Conservation (phyloP, 1,140 invertebrate species). For the Pseudomyrmex pallidus region DNA sequence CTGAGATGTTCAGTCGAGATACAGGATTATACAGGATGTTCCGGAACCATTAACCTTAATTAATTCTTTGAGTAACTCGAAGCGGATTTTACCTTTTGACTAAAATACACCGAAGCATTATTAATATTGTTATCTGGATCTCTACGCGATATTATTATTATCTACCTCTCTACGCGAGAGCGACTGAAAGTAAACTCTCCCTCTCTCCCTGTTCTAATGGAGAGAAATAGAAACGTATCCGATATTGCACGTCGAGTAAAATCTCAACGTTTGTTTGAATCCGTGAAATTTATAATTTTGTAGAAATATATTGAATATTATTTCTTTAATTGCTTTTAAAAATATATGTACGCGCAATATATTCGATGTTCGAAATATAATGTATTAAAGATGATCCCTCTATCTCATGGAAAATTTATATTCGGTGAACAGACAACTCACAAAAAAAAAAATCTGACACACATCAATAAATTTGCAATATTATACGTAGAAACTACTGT, state of each 20-base stretch:
- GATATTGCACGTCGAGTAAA: background rate
- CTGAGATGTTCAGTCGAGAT: slow-evolving; percentile 32
- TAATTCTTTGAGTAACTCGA: slow-evolving; percentile 50
- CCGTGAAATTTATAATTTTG: too few species aligned
- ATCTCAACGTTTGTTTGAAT: background rate
- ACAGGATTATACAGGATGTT: slow-evolving; percentile 39
- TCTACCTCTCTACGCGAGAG: background rate
- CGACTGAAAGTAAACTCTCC: slow-evolving; percentile 9
- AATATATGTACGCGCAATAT: too few species aligned
- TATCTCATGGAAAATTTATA: too few species aligned
- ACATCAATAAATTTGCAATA: too few species aligned
- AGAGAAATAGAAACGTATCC: background rate
- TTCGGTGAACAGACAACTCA: too few species aligned
- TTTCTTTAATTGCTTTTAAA: too few species aligned
- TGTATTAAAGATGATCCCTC: too few species aligned
- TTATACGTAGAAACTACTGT: background rate
- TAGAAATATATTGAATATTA: too few species aligned
- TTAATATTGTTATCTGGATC: slow-evolving; percentile 11
- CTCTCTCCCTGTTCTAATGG: too few species aligned
- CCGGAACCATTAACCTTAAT: slow-evolving; percentile 44
- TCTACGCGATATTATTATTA: background rate
- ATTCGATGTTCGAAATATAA: too few species aligned
- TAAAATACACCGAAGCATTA: slow-evolving; percentile 27
- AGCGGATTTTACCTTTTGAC: slow-evolving; percentile 17
- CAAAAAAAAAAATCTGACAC: too few species aligned